phyloP scores from a whole-genome alignment of 2,888 invertebrate genomes.

The Heliconius ethilla region DNA sequence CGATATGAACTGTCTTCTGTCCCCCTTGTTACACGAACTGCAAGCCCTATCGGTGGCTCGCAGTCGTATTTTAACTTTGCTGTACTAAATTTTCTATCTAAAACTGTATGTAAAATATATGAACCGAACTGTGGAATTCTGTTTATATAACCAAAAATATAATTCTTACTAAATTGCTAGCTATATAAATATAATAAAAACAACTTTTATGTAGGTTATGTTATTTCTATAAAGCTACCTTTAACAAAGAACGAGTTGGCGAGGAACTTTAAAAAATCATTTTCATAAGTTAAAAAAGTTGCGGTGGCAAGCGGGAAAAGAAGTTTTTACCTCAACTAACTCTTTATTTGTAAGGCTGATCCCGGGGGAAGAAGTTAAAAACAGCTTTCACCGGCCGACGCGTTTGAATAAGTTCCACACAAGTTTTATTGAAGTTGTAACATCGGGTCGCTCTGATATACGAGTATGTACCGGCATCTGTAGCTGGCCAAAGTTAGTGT shows the following conservation, averaged over 20 bases:
- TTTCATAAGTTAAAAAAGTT: conserved; percentile 50
- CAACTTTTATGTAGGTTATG: background rate
- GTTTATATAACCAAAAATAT: background rate
- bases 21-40: conserved; percentile 21
- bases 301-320: conserved; percentile 49
- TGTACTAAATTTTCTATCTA: conserved; percentile 17
- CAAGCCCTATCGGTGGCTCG: conserved; percentile 18
- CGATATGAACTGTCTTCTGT: conserved; percentile 41
- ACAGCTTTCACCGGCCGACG: conserved; percentile 70
- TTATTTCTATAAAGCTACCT: conserved; percentile 5
- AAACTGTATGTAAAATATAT: background rate
- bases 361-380: conserved; percentile 77
- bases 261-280: conserved; percentile 54
- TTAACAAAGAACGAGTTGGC: conserved; percentile 40
- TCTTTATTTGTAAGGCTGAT: conserved; percentile 76
- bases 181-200: background rate
- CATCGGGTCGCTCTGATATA: conserved; percentile 72
- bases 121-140: background rate
- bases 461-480: conserved; percentile 62
- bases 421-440: conserved; percentile 66
- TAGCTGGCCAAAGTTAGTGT: conserved; percentile 70
- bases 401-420: conserved; percentile 62
- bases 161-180: no score
- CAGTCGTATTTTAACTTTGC: conserved; percentile 21
- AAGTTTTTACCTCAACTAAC: conserved; percentile 69